These are phyloP conservation scores for Polia nebulosa DNA, from an alignment of 2,888 invertebrate genomes.

Conservation along the genomic window DNA sequence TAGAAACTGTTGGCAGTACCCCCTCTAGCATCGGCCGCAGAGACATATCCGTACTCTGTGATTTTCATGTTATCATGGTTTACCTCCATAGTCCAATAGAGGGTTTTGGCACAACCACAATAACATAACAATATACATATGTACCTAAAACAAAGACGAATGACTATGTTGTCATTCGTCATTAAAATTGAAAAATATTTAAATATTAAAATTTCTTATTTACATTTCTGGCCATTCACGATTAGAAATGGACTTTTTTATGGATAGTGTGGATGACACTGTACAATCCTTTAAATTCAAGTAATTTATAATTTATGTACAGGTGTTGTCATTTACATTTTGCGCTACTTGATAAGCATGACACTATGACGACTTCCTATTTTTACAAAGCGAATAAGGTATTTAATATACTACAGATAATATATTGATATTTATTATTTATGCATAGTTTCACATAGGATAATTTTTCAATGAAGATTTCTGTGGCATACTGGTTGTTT, in stretches of 20 bases:
- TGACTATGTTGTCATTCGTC: conserved; percentile 9
- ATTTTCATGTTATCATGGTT: conserved; percentile 22
- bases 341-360: conserved; percentile 21
- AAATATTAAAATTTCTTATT: conserved; percentile 47
- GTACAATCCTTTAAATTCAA: conserved; percentile 9
- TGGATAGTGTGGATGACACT: conserved; percentile 20
- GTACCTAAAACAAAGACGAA: conserved; percentile 24
- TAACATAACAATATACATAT: conserved; percentile 11
- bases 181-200: conserved; percentile 46
- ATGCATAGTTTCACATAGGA: background rate
- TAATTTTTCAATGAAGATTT: conserved; percentile 2
- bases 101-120: conserved; percentile 46
- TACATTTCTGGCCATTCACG: conserved; percentile 42
- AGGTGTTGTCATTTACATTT: conserved; percentile 53
- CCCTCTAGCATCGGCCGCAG: background rate
- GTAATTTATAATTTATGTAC: conserved; percentile 40
- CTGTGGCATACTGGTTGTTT: background rate
- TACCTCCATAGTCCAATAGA: conserved; percentile 23
- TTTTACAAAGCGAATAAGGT: conserved; percentile 27
- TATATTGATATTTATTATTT: conserved; percentile 15
- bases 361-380: conserved; percentile 19
- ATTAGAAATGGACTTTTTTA: conserved; percentile 26
- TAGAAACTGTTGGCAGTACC: background rate
- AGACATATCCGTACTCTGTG: background rate
- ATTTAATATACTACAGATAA: background rate